Conservation (phyloP, 2,888 invertebrate species). For the Dolomedes plantarius region DNA sequence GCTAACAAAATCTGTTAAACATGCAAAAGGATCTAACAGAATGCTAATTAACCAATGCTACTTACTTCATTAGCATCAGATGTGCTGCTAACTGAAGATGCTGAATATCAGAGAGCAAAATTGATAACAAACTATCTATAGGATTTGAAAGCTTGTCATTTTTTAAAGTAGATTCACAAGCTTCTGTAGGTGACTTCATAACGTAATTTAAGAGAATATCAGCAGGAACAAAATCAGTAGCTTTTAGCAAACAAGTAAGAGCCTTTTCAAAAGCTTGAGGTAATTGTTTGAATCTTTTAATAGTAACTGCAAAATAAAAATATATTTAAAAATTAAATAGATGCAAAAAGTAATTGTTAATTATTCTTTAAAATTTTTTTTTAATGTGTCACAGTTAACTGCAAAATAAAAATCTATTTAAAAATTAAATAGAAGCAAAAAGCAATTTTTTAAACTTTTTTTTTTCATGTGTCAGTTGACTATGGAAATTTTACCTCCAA, state of each 20-base stretch:
- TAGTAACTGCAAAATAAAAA: conserved; percentile 8
- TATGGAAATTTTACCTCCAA: conserved; percentile 25
- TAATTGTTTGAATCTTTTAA: not conserved
- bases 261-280: not conserved
- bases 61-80: conserved; percentile 50
- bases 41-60: too few species aligned
- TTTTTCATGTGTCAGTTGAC: too few species aligned
- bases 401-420: too few species aligned
- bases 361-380: too few species aligned
- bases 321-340: too few species aligned
- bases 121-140: conserved; percentile 7
- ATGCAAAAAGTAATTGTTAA: too few species aligned
- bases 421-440: too few species aligned
- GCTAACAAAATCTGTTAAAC: too few species aligned
- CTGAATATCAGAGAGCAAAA: conserved; percentile 25
- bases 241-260: not conserved
- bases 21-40: too few species aligned
- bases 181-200: not conserved
- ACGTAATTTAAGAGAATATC: not conserved
- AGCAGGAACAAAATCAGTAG: conserved; percentile 11
- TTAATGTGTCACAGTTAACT: too few species aligned
- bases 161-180: not conserved
- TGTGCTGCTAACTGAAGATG: conserved; percentile 47
- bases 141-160: not conserved
- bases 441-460: too few species aligned